phyloP scores from a whole-genome alignment of 2,888 invertebrate species.

The Mythimna vitellina region DNA sequence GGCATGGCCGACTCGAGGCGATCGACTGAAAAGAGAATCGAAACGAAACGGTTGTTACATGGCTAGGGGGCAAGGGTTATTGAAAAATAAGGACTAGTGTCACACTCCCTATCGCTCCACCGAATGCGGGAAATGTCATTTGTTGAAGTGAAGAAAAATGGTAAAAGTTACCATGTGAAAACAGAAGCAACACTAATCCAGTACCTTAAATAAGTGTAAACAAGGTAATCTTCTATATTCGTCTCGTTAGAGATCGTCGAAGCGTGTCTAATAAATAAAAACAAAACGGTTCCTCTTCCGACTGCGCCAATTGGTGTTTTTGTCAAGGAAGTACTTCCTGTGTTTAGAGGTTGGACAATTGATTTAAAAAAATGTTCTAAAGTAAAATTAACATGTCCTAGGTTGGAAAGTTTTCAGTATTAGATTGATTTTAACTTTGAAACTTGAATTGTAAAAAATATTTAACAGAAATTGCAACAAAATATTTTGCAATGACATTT shows the following conservation, averaged over 20 bases:
- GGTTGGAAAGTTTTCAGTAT: neutral
- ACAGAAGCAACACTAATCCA: too few relatives aligned
- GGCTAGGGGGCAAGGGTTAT: too few relatives aligned
- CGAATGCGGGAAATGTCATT: too few relatives aligned
- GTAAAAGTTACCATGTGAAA: too few relatives aligned
- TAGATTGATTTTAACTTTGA: neutral
- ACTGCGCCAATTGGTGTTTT: slow-evolving; percentile 48
- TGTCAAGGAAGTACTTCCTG: slow-evolving; percentile 51
- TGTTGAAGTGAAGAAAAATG: too few relatives aligned
- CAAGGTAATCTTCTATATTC: neutral
- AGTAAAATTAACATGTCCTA: slow-evolving; percentile 1
- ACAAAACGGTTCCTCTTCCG: slow-evolving; percentile 66
- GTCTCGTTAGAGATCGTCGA: slow-evolving; percentile 36
- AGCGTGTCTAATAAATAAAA: slow-evolving; percentile 60
- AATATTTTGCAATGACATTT: neutral
- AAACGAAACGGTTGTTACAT: too few relatives aligned
- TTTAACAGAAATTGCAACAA: neutral
- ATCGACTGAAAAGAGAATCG: too few relatives aligned
- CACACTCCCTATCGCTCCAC: too few relatives aligned
- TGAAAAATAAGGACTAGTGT: too few relatives aligned
- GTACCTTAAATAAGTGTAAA: neutral
- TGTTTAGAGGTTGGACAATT: slow-evolving; percentile 44
- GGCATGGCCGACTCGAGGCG: too few relatives aligned
- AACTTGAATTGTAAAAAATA: neutral
- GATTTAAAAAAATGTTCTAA: slow-evolving; percentile 17